A percentile compares a stretch with the other conserved stretches of the same genome.
These are phyloP conservation scores for Drosophila fuyamai DNA, from an alignment of 1,140 invertebrate species.

Conservation along the genomic window DNA sequence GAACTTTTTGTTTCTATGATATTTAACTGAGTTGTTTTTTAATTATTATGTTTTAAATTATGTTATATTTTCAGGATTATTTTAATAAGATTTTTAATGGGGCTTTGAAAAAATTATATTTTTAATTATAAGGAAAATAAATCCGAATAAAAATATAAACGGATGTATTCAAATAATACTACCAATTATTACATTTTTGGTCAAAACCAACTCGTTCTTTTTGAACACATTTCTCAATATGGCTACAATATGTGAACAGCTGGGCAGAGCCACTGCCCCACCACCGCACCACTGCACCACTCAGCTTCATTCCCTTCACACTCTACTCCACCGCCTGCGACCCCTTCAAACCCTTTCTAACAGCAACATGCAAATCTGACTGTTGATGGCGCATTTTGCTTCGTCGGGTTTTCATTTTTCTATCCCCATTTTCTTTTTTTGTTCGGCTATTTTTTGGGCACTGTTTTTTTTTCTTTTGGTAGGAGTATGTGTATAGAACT, in stretches of 20 bases:
- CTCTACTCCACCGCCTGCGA: slow-evolving; percentile 14
- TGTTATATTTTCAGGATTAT: too few species aligned
- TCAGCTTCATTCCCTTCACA: slow-evolving; percentile 30
- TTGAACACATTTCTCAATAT: background rate
- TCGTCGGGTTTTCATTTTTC: slow-evolving; percentile 58
- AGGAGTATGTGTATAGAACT: slow-evolving; percentile 31
- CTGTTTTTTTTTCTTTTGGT: slow-evolving; percentile 6
- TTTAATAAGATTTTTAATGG: too few species aligned
- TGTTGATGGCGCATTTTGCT: slow-evolving; percentile 77
- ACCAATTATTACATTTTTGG: background rate
- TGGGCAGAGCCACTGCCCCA: slow-evolving; percentile 8
- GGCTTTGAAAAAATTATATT: too few species aligned
- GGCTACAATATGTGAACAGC: slow-evolving; percentile 17
- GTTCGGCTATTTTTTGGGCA: slow-evolving; percentile 21
- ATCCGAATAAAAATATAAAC: too few species aligned
- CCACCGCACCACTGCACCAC: slow-evolving; percentile 18
- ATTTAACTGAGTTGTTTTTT: too few species aligned
- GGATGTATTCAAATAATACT: too few species aligned
- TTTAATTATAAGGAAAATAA: too few species aligned
- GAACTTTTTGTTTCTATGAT: too few species aligned
- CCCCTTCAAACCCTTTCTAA: slow-evolving; percentile 39
- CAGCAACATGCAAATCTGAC: slow-evolving; percentile 77
- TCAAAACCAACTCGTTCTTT: background rate
- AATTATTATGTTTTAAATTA: too few species aligned
- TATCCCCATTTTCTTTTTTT: slow-evolving; percentile 3